Percentiles rank a stretch among this genome's conserved stretches.
Evolutionary conservation across 1,140 invertebrate species (phyloP).

Genomic region (Platorchestia sp.): DNA sequence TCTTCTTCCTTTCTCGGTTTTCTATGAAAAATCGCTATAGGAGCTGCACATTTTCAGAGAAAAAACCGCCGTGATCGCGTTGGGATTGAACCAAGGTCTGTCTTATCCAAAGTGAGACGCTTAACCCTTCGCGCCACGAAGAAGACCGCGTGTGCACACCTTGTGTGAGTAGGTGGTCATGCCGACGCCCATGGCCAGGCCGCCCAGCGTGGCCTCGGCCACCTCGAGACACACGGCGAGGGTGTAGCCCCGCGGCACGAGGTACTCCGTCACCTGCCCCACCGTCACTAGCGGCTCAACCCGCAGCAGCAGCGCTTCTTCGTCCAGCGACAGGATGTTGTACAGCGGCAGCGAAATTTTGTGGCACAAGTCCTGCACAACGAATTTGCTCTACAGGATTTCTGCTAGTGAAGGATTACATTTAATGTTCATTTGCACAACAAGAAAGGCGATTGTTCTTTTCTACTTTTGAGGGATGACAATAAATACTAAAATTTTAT

Average conservation of each 20-base stretch:
- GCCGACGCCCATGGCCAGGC: conserved; percentile 75
- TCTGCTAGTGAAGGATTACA: neutral
- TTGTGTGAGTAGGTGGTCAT: conserved; percentile 73
- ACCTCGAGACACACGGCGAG: conserved; percentile 76
- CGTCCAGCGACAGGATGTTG: conserved; percentile 73
- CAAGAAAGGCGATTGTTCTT: neutral
- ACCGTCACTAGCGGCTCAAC: conserved; percentile 75
- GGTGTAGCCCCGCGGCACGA: conserved; percentile 74
- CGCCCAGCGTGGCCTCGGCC: conserved; percentile 74
- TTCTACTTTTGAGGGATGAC: neutral
- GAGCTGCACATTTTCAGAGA: too few species aligned
- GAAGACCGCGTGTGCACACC: too few species aligned
- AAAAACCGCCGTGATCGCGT: too few species aligned
- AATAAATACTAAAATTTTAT: neutral
- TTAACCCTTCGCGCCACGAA: too few species aligned
- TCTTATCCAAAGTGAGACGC: too few species aligned
- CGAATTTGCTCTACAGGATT: neutral
- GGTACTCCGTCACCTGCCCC: conserved; percentile 74
- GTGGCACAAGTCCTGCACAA: conserved; percentile 74
- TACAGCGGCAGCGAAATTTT: conserved; percentile 76
- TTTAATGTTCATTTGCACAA: neutral
- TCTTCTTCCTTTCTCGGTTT: too few species aligned
- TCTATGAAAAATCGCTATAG: too few species aligned
- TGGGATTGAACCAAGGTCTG: too few species aligned
- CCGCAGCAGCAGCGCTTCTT: conserved; percentile 72